phyloP scores from a whole-genome alignment of 2,888 invertebrate genomes.

The Drosophila subquinaria region DNA sequence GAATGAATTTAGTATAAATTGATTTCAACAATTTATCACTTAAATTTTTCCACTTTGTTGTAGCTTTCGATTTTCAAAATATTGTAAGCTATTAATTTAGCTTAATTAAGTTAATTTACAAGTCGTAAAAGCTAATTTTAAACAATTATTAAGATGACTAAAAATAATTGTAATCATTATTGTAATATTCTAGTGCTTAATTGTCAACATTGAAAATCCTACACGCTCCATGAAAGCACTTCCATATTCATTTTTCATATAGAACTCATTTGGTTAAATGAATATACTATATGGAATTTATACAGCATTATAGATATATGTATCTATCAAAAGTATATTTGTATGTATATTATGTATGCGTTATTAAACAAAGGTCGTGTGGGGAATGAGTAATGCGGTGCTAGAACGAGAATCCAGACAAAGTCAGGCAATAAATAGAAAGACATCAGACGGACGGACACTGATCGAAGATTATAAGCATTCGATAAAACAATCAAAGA shows the following conservation, averaged over 20 bases:
- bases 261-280: constrained; percentile 46
- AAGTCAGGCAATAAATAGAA: constrained; percentile 36
- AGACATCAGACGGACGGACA: constrained; percentile 7
- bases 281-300: constrained; percentile 31
- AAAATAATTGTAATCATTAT: constrained; percentile 9
- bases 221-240: constrained; percentile 9
- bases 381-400: constrained; percentile 53
- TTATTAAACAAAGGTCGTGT: constrained; percentile 65
- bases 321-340: constrained; percentile 16
- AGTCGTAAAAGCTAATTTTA: constrained; percentile 5
- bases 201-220: constrained; percentile 13
- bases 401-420: constrained; percentile 42
- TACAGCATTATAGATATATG: constrained; percentile 12
- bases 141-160: constrained; percentile 2
- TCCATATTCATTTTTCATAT: constrained; percentile 7
- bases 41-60: background rate
- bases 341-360: constrained; percentile 24
- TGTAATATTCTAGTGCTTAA: constrained; percentile 3
- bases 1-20: background rate
- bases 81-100: background rate
- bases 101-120: background rate
- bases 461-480: constrained; percentile 49
- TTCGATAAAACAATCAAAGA: constrained; percentile 60
- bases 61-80: background rate
- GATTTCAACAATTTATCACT: background rate